Base-by-base conservation (phyloP, 2,113 vertebrate genomes). In the Scartelaos histophorus region DNA sequence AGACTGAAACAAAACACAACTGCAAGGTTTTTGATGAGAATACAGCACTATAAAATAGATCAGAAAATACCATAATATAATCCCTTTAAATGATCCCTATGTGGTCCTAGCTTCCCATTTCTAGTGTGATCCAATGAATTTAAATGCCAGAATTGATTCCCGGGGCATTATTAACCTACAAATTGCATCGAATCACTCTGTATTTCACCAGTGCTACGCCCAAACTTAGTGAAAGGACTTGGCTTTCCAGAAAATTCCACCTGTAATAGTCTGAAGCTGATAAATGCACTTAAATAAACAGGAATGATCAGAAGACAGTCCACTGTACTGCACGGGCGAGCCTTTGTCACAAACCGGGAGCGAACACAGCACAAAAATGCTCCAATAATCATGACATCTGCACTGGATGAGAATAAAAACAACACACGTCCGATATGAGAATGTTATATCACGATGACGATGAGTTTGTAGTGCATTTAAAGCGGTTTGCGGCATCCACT, bases 401-500 rank as follows among this genome's bases (percentile, higher is more conserved):
- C 10, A 35, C 3, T 46, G 0, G 1, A 12, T 16, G 0, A 38
- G 34, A 2, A 15, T 0, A 9, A 7, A 15, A 7, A 46, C 2
- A 34, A 0, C 21, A 21, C 10, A 3, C 6, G 13, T 0, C 0
- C 0, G 17, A 19, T 67, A 1, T 0, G 17, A 38, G 4, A 7
- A 0, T 0, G 64, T 49, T 38, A 15, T 13, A 19, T 17, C 25
- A 16, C 61, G 62, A 9, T 13, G 67, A 47, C 53, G 16, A 7
- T 17, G 13, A 22, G 38, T 12, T 5, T 1, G 1, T n/a, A 54
- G 71, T 62, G 60, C 4, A 60, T 38, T 69, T 75, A 70, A 49
- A 46, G 71, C 69, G 51, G 3, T 77, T 70, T 71, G 38, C 73
- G 70, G 6, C 53, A 67, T 29, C 64, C 25, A 73, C 74, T 78